Conservation (phyloP, 2,888 invertebrate species). For the Dioctria linearis region DNA sequence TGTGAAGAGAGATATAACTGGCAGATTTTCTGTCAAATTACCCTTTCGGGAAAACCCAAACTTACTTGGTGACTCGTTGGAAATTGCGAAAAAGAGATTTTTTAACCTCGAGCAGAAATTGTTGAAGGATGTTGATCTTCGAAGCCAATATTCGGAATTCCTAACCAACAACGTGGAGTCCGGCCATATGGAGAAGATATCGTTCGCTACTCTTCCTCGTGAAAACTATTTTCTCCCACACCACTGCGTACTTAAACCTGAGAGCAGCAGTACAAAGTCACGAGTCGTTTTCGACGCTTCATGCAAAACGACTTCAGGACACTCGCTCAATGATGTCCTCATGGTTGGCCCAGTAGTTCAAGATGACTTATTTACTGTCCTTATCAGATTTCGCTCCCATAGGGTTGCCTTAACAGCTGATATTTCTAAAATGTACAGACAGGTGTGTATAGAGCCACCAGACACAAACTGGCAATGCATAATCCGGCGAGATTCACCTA, state of each 20-base stretch:
- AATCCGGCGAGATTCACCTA: too few relatives aligned
- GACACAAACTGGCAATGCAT: constrained; percentile 54
- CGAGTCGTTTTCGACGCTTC: constrained; percentile 54
- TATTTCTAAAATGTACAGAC: constrained; percentile 55
- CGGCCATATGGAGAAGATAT: constrained; percentile 59
- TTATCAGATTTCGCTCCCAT: constrained; percentile 42
- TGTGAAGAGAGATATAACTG: too few relatives aligned
- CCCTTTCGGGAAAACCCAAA: neutral
- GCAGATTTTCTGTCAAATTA: too few relatives aligned
- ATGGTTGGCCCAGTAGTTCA: constrained; percentile 55
- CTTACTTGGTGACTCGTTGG: neutral
- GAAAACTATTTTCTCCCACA: constrained; percentile 21
- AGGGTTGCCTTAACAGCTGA: constrained; percentile 53
- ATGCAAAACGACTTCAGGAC: constrained; percentile 51
- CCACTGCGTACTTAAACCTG: constrained; percentile 1
- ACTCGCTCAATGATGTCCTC: constrained; percentile 57
- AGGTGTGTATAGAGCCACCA: constrained; percentile 50
- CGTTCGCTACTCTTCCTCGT: neutral
- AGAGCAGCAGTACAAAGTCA: constrained; percentile 50
- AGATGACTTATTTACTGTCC: constrained; percentile 54
- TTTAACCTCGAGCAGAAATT: constrained; percentile 57
- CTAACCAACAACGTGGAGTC: constrained; percentile 59
- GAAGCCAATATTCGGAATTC: constrained; percentile 58
- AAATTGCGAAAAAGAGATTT: neutral
- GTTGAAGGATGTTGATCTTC: constrained; percentile 54